Evolutionary conservation across 2,888 invertebrate species (phyloP).

Genomic region (Heliconius sara): DNA sequence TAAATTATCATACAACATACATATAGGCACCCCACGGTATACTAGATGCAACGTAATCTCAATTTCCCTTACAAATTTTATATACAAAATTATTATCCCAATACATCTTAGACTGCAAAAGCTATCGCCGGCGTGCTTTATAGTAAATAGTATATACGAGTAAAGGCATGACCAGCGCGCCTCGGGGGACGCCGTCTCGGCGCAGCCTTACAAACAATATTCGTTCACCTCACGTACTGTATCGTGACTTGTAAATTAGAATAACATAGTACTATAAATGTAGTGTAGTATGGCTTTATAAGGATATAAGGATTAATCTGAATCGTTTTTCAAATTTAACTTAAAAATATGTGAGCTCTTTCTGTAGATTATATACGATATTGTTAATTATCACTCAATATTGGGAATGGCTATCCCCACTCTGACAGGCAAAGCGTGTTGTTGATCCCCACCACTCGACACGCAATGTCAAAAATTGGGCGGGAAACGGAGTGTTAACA

Average conservation of each 20-base stretch:
- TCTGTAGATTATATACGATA: too few relatives aligned
- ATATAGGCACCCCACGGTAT: too few relatives aligned
- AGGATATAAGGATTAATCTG: too few relatives aligned
- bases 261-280: constrained; percentile 1
- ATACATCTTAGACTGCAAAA: constrained; percentile 21
- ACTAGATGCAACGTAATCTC: neutral
- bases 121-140: constrained; percentile 29
- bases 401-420: too few relatives aligned
- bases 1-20: too few relatives aligned
- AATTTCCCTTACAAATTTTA: neutral
- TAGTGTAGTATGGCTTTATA: neutral
- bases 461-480: too few relatives aligned
- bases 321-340: too few relatives aligned
- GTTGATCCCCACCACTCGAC: too few relatives aligned
- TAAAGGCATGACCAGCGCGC: constrained; percentile 24
- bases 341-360: too few relatives aligned
- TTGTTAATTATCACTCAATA: too few relatives aligned
- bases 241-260: constrained; percentile 32
- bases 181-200: constrained; percentile 33
- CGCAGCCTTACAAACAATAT: constrained; percentile 31
- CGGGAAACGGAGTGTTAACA: too few relatives aligned
- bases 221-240: constrained; percentile 32
- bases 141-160: constrained; percentile 27
- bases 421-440: too few relatives aligned
- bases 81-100: constrained; percentile 14